Evolutionary conservation across 2,797 vertebrate species (phyloP), one percentile per base, ranked within the genome.

Genomic region (Botia kubotai): DNA sequence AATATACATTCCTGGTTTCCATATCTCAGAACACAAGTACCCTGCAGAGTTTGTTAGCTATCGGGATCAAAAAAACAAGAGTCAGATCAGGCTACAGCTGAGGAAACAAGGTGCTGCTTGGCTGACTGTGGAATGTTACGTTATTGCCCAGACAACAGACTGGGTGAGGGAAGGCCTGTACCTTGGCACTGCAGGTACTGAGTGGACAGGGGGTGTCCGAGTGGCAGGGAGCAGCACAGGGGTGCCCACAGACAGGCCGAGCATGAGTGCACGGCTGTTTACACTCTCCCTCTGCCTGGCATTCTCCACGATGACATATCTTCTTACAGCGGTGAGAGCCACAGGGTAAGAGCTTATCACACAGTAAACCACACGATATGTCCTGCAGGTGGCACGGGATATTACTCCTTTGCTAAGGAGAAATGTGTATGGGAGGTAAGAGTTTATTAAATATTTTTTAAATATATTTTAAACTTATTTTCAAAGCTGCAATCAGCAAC

Each of bases 371-470:
- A 0, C 98, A 99, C 3, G 98, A 99, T 86, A 99, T 99, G 86
- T 99, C 97, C 84, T 95, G 95, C 82, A 99, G 95, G 82, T 99
- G 97, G 91, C 98, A 99, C 0, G 97, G 95, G 91, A 99, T 99
- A 91, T 98, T 99, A 92, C 94, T 98, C 84, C 98, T 95, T 94
- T 97, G 92, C 96, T 98, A 90, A 23, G 7, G 60, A 79, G 16
- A 1, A n/a, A 79, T 67, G 17, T 8, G 21, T 4, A 6, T 1
- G 6, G 21, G 1, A 62, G n/a, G 11, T 13, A 46, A 71, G 33
- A 58, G 17, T 33, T 48, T 65, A 17, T 29, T 29, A 62, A 62
- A 62, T 60, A 26, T 11, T 2, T 12, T 60, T 11, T 5, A 11
- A 19, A 26, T 26, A 26, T 26, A 26, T 26, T 26, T 26, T 26